A percentile compares a stretch with the other conserved stretches of the same genome.
Conservation (phyloP, 2,797 vertebrate species). For the Halcyon chelicuti region DNA sequence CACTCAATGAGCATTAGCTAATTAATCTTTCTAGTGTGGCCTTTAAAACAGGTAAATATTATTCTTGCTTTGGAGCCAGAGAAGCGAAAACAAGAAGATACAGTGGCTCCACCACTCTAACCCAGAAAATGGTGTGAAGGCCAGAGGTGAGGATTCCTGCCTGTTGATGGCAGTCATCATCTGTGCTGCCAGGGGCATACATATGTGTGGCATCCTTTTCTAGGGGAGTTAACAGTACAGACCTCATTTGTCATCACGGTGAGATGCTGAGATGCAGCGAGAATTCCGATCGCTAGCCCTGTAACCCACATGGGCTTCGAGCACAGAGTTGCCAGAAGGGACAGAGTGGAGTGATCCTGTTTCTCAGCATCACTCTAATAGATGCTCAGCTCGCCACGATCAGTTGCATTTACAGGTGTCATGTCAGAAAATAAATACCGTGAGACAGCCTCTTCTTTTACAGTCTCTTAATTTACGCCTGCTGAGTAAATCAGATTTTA, state of each 20-base stretch:
- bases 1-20: neutral
- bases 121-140: neutral
- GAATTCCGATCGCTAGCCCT: neutral
- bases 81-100: neutral
- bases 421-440: neutral
- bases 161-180: neutral
- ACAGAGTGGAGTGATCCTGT: neutral
- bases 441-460: neutral
- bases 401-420: neutral
- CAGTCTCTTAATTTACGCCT: neutral
- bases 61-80: neutral
- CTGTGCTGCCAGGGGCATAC: neutral
- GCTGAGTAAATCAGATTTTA: neutral
- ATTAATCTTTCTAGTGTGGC: neutral
- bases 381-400: neutral
- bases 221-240: neutral
- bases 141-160: neutral
- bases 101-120: neutral
- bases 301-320: neutral
- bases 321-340: neutral
- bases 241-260: neutral
- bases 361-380: neutral
- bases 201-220: neutral
- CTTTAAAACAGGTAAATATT: conserved; percentile 20
- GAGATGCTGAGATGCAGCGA: neutral